phyloP scores from a whole-genome alignment of 2,113 vertebrate genomes.

The Himantopus leucocephalus region DNA sequence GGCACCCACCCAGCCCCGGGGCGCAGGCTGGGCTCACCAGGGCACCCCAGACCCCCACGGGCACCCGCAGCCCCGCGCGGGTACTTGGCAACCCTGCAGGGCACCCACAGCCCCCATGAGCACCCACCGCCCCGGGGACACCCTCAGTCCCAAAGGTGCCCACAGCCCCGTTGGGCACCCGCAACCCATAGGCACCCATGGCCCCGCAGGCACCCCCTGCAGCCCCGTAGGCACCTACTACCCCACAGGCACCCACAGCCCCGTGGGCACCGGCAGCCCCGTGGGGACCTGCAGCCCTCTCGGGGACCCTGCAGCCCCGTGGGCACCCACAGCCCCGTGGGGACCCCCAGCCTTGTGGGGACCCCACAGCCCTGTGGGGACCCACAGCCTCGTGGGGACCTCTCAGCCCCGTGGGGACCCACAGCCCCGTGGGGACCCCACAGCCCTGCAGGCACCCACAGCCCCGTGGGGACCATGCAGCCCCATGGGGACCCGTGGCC shows the following conservation, averaged over 20 bases:
- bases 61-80: background rate
- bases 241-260: no score
- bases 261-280: background rate
- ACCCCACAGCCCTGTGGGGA: background rate
- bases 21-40: accelerated
- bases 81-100: background rate
- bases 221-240: background rate
- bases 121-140: background rate
- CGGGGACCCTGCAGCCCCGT: no score
- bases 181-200: background rate
- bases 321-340: background rate
- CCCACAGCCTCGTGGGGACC: background rate
- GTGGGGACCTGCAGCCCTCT: no score
- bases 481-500: background rate
- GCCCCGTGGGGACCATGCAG: background rate
- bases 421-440: no score
- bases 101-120: background rate
- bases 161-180: background rate
- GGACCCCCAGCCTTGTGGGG: no score
- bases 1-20: background rate
- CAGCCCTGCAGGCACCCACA: background rate
- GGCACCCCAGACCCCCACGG: background rate
- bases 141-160: background rate
- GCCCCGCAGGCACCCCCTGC: no score
- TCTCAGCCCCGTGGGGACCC: no score